Conservation (phyloP, 2,797 vertebrate species). For the Gadopsis bispinosus region DNA sequence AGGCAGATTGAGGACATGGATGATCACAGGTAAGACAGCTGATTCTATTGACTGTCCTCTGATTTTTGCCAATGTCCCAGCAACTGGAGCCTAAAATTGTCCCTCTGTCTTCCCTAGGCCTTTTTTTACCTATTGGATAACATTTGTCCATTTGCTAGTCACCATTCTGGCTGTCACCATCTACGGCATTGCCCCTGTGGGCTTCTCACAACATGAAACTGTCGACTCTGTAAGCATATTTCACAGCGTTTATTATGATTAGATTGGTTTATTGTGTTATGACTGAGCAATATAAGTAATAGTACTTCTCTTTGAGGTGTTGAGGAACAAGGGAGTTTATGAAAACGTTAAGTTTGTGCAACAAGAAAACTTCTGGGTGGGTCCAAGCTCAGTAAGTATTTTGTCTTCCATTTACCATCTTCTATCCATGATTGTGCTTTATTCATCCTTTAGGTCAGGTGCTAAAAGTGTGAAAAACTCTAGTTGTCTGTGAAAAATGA, state of each 20-base stretch:
- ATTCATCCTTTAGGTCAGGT: background rate
- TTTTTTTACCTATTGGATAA: slow-evolving; percentile 99
- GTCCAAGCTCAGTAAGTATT: slow-evolving; percentile 94
- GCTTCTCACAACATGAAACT: slow-evolving; percentile 96
- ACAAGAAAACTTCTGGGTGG: slow-evolving; percentile 99
- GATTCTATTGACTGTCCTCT: background rate
- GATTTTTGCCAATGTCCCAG: background rate
- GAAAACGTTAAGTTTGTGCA: slow-evolving; percentile 98
- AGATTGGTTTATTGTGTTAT: background rate
- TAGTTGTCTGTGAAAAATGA: background rate
- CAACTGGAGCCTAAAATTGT: background rate
- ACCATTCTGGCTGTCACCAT: slow-evolving; percentile 94
- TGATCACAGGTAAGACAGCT: slow-evolving; percentile 90
- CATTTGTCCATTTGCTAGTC: slow-evolving; percentile 95
- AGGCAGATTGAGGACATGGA: slow-evolving; percentile 99
- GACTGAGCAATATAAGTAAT: background rate
- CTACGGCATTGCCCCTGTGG: slow-evolving; percentile 95
- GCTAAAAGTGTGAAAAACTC: background rate
- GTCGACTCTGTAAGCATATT: slow-evolving; percentile 93
- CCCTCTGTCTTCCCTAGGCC: slow-evolving; percentile 83
- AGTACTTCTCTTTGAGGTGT: slow-evolving; percentile 82
- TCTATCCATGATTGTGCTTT: background rate
- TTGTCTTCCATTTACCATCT: background rate
- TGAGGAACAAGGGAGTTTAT: slow-evolving; percentile 96
- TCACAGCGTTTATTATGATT: background rate